Evolutionary conservation across 64 coral and sea anemone species (phyloP).

Genomic region (Montipora cactus): DNA sequence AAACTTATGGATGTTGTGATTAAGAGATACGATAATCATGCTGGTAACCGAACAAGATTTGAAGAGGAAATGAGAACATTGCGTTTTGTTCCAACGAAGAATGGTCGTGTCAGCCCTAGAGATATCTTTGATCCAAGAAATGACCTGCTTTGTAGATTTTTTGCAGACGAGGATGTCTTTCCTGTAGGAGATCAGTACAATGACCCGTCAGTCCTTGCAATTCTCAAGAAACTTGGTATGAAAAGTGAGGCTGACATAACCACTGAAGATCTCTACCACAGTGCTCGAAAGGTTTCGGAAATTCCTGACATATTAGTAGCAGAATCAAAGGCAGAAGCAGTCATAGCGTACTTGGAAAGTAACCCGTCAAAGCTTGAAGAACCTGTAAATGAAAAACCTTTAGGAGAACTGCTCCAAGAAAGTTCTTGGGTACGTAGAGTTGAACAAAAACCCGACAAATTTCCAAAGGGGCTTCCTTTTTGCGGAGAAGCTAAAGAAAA

Average conservation of each 20-base stretch:
- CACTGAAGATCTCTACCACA: constrained; percentile 47
- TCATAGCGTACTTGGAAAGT: constrained; percentile 47
- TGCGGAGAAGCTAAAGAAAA: background rate
- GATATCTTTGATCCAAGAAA: constrained; percentile 44
- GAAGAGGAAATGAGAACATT: background rate
- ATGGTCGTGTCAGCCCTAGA: background rate
- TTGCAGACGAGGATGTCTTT: constrained; percentile 32
- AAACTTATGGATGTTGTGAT: background rate
- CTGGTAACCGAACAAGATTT: background rate
- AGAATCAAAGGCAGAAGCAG: constrained; percentile 52
- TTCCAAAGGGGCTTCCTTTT: constrained; percentile 64
- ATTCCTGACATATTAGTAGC: constrained; percentile 12
- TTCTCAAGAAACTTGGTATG: constrained; percentile 38
- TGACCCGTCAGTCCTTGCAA: background rate
- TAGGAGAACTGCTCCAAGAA: constrained; percentile 20
- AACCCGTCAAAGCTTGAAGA: constrained; percentile 10
- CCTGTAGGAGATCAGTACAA: background rate
- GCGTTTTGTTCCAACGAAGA: background rate
- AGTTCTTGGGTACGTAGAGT: constrained; percentile 54
- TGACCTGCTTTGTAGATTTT: background rate
- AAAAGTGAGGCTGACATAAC: constrained; percentile 50
- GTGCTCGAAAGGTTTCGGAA: constrained; percentile 29
- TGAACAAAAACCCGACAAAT: constrained; percentile 44
- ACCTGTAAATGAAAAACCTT: background rate
- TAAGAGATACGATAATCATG: background rate